These are phyloP conservation scores for Protomyctophum bolini DNA, from an alignment of 2,113 vertebrate species.

Conservation along the genomic window DNA sequence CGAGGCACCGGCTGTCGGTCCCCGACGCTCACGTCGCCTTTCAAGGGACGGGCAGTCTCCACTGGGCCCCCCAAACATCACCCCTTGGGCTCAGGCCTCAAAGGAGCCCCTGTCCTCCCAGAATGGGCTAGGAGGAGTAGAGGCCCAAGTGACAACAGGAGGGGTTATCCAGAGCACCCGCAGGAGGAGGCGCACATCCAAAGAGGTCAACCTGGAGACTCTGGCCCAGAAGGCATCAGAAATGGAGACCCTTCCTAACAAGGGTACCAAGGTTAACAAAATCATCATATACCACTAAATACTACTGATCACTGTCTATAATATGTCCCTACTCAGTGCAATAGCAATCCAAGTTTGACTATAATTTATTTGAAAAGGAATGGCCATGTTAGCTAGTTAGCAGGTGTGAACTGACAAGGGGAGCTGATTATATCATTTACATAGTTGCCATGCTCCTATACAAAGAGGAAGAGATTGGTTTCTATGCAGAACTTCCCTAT, in stretches of 20 bases:
- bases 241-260: slow-evolving; percentile 86
- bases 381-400: background rate
- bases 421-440: slow-evolving; percentile 12
- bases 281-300: background rate
- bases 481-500: slow-evolving; percentile 54
- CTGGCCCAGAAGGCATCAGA: slow-evolving; percentile 94
- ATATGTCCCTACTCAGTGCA: background rate
- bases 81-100: slow-evolving; percentile 56
- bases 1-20: slow-evolving; percentile 73
- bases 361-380: background rate
- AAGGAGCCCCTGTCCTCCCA: slow-evolving; percentile 63
- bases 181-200: slow-evolving; percentile 86
- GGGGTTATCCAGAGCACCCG: slow-evolving; percentile 91
- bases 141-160: slow-evolving; percentile 72
- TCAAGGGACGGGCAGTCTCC: slow-evolving; percentile 92
- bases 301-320: background rate
- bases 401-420: background rate
- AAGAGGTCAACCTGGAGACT: slow-evolving; percentile 95
- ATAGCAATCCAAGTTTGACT: background rate
- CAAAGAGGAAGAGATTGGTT: slow-evolving; percentile 68
- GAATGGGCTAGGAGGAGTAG: slow-evolving; percentile 57
- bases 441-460: slow-evolving; percentile 18
- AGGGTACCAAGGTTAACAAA: slow-evolving; percentile 57
- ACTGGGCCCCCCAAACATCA: slow-evolving; percentile 36
- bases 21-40: slow-evolving; percentile 91